A percentile compares a stretch with the other conserved stretches of the same genome.
phyloP scores from a whole-genome alignment of 2,113 vertebrate genomes.

The Caranx ignobilis region DNA sequence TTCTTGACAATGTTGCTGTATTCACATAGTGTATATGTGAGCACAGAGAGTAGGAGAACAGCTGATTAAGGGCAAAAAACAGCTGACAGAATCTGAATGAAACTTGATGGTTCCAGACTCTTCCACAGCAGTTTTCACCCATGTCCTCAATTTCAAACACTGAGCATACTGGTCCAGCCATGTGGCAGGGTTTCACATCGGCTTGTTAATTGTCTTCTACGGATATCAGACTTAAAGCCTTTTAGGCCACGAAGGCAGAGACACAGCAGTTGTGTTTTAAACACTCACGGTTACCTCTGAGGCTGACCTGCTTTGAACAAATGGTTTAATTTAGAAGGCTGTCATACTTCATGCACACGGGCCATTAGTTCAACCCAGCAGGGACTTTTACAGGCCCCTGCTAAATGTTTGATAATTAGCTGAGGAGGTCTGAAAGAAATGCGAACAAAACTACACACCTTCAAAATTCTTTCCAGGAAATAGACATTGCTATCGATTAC shows the following conservation, averaged over 20 bases:
- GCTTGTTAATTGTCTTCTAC: background rate
- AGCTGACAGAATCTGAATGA: too few relatives aligned
- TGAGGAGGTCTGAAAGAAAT: background rate
- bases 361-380: constrained; percentile 44
- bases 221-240: background rate
- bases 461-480: constrained; percentile 17
- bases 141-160: too few relatives aligned
- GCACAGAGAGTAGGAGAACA: too few relatives aligned
- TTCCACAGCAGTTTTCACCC: too few relatives aligned
- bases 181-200: background rate
- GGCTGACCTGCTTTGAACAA: constrained; percentile 52
- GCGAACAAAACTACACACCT: constrained; percentile 7
- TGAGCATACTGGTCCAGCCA: too few relatives aligned
- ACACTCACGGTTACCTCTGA: constrained; percentile 16
- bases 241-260: constrained; percentile 6
- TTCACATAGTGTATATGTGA: too few relatives aligned
- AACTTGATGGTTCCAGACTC: too few relatives aligned
- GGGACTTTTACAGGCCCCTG: constrained; percentile 21
- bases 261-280: constrained; percentile 7
- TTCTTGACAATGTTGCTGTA: too few relatives aligned
- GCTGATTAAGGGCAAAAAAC: too few relatives aligned
- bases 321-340: constrained; percentile 55
- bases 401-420: constrained; percentile 43
- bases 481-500: constrained; percentile 4
- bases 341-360: constrained; percentile 51